A percentile compares a stretch with the other conserved stretches of the same genome.
Conservation (phyloP, 2,797 vertebrate genomes). For the Microchirus variegatus region DNA sequence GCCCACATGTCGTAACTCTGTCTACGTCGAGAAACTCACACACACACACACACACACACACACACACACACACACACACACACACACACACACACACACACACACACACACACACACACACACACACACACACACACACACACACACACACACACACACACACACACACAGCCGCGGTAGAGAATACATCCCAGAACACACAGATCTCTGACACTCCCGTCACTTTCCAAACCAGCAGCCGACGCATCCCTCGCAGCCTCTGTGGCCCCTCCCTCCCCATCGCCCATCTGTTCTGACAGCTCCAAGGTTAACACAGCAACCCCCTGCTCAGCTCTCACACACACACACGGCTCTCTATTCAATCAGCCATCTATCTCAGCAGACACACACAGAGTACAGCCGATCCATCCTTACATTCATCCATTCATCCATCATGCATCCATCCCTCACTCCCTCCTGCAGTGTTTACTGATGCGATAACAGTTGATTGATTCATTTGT, state of each 20-base stretch:
- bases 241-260: constrained; percentile 54
- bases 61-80: no score
- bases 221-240: constrained; percentile 45
- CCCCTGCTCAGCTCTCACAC: constrained; percentile 30
- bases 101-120: no score
- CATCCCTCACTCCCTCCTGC: constrained; percentile 42
- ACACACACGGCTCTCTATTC: constrained; percentile 59
- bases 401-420: constrained; percentile 40
- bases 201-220: no score
- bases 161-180: no score
- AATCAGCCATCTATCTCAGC: constrained; percentile 77
- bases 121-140: no score
- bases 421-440: constrained; percentile 33
- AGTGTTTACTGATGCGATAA: constrained; percentile 76
- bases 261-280: constrained; percentile 68
- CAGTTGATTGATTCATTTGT: constrained; percentile 83
- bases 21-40: no score
- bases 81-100: no score
- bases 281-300: constrained; percentile 89
- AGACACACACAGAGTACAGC: constrained; percentile 49
- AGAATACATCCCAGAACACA: no score
- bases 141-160: no score
- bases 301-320: constrained; percentile 86
- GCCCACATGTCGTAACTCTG: no score
- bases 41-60: no score